Percentiles rank a stretch among this genome's conserved stretches.
Evolutionary conservation across 2,888 invertebrate species (phyloP).

Genomic region (Mallateleia sp.): DNA sequence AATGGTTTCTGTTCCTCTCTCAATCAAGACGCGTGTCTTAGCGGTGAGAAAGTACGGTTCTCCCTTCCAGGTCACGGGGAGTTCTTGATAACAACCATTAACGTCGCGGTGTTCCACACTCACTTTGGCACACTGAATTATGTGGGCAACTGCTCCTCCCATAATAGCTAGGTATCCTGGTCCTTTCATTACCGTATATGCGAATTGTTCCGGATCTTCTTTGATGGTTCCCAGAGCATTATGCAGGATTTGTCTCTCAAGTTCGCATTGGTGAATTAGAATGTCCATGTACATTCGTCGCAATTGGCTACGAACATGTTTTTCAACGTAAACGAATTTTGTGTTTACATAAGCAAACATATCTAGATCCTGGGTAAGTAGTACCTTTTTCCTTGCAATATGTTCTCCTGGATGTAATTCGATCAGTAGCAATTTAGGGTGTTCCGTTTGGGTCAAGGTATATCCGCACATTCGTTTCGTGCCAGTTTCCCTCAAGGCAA

Average conservation of each 20-base stretch:
- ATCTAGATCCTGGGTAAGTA: slow-evolving; percentile 60
- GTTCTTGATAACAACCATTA: slow-evolving; percentile 68
- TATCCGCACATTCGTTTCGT: slow-evolving; percentile 19
- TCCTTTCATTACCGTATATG: slow-evolving; percentile 75
- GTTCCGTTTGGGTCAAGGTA: slow-evolving; percentile 38
- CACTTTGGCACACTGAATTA: slow-evolving; percentile 80
- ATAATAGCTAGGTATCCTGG: slow-evolving; percentile 80
- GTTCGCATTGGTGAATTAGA: slow-evolving; percentile 76
- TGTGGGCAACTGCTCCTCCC: slow-evolving; percentile 81
- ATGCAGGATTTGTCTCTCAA: slow-evolving; percentile 79
- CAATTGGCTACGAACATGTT: slow-evolving; percentile 74
- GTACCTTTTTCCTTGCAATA: not conserved
- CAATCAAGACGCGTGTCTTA: slow-evolving; percentile 69
- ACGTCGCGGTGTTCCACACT: slow-evolving; percentile 68
- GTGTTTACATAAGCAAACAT: slow-evolving; percentile 77
- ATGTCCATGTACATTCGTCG: slow-evolving; percentile 75
- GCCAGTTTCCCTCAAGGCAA: slow-evolving; percentile 57
- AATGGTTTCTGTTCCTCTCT: not conserved
- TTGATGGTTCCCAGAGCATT: slow-evolving; percentile 80
- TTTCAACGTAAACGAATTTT: slow-evolving; percentile 82
- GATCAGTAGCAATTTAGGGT: slow-evolving; percentile 52
- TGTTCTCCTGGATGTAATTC: slow-evolving; percentile 2
- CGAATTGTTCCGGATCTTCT: slow-evolving; percentile 80
- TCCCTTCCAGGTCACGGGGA: slow-evolving; percentile 12
- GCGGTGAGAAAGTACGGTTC: slow-evolving; percentile 75